A percentile compares a stretch with the other conserved stretches of the same genome.
Conservation (phyloP, 2,888 invertebrate genomes). For the Sclerodermus sp. region DNA sequence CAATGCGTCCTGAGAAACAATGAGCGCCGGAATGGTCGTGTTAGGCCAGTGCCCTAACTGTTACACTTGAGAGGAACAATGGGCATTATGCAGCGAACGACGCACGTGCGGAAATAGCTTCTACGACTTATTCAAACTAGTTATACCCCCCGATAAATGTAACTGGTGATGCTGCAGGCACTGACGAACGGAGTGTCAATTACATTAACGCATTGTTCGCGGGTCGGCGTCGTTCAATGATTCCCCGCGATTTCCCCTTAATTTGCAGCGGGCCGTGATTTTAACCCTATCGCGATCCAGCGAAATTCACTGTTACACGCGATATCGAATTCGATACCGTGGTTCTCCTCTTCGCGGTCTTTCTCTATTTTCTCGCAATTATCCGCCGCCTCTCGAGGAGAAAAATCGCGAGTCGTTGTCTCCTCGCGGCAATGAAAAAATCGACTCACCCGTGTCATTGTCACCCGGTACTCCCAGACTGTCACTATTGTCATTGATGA, state of each 20-base stretch:
- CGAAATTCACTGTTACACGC: too few species aligned
- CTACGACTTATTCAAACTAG: constrained; percentile 33
- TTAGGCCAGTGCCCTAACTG: constrained; percentile 8
- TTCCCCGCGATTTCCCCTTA: too few species aligned
- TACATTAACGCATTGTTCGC: constrained; percentile 37
- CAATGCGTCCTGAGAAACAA: constrained; percentile 24
- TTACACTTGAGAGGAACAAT: constrained; percentile 33
- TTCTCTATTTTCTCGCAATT: too few species aligned
- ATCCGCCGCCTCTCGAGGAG: too few species aligned
- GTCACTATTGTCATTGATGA: constrained; percentile 68
- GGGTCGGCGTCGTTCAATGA: constrained; percentile 1
- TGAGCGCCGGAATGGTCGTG: constrained; percentile 12
- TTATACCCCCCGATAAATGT: constrained; percentile 13
- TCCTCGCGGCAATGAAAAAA: too few species aligned
- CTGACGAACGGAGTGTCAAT: constrained; percentile 30
- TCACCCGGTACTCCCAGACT: constrained; percentile 65
- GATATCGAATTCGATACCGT: too few species aligned
- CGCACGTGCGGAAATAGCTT: constrained; percentile 33
- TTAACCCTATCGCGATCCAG: too few species aligned
- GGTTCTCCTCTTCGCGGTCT: too few species aligned
- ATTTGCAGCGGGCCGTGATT: too few species aligned
- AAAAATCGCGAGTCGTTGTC: too few species aligned
- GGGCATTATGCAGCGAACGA: constrained; percentile 28
- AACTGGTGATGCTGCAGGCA: constrained; percentile 10
- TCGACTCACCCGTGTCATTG: constrained; percentile 64